Base-by-base conservation (phyloP, 2,888 invertebrate genomes). In the Eurytoma californica region DNA sequence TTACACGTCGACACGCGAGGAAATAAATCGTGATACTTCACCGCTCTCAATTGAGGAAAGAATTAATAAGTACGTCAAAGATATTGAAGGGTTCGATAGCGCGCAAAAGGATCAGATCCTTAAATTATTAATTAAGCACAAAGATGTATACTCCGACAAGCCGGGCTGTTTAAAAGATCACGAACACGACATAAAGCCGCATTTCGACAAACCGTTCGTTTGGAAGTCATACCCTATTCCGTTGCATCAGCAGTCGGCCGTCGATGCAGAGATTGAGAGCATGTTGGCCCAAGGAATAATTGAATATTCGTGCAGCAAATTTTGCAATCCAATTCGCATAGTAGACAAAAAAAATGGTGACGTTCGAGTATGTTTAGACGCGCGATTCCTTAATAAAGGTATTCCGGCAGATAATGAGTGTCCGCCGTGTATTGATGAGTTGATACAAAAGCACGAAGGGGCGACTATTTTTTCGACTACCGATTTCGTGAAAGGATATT, bases 241-340 rank as follows among this genome's bases (percentile, higher is more conserved):
- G 12, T 14, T 51, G 3, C 51, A 16, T 9, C 51, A 51, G 3
- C 51, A 51, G 7, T 2, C 51, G 3, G 51, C 51, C 14, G 51
- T 51, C 7, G 51, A 51, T 51, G 3, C 3, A 3, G 51, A 12
- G 12, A 9, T 51, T 9, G 16, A 51, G 2, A 51, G 7, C 3
- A 51, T 51, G 51, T 51, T 51, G 7, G 2, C 3, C 2, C 51
- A 51, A 51, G 16, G 16, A 5, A 51, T 51, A 12, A 51, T 51
- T 39, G 39, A 69, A 28, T 49, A 49, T 3, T 67, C 61, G n/a
- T n/a, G n/a, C n/a, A n/a, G n/a, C n/a, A n/a, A n/a, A n/a, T n/a
- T n/a, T n/a, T n/a, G n/a, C n/a, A 75, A 67, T 47, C 75, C 75
- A 18, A 13, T 75, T 9, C n/a, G 58, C 47, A 20, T 60, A 13